Percentiles rank a stretch among this genome's conserved stretches.
Evolutionary conservation across 2,888 invertebrate species (phyloP).

Genomic region (Eulithis prunata): DNA sequence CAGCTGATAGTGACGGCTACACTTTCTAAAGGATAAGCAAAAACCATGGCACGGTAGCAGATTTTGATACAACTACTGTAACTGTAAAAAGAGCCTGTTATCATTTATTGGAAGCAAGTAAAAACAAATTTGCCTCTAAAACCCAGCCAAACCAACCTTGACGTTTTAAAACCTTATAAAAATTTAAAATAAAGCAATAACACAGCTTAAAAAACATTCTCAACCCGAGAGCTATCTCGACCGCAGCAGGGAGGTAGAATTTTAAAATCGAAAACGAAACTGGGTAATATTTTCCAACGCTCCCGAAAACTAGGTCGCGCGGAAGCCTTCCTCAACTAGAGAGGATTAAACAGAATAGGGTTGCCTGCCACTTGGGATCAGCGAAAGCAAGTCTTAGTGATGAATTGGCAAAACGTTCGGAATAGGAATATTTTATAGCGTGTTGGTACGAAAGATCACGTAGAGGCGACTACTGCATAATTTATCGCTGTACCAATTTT

Average conservation of each 20-base stretch:
- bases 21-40: slow-evolving; percentile 36
- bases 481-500: slow-evolving; percentile 15
- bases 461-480: slow-evolving; percentile 32
- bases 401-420: slow-evolving; percentile 37
- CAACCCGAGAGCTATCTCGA: slow-evolving; percentile 14
- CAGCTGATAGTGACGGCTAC: slow-evolving; percentile 36
- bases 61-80: slow-evolving; percentile 12
- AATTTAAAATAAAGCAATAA: slow-evolving; percentile 8
- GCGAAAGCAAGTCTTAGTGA: slow-evolving; percentile 23
- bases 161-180: neutral
- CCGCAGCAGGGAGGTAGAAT: slow-evolving; percentile 40
- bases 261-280: slow-evolving; percentile 35
- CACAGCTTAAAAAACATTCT: slow-evolving; percentile 8
- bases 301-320: slow-evolving; percentile 51
- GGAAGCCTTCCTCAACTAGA: slow-evolving; percentile 40
- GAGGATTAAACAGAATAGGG: slow-evolving; percentile 44
- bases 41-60: slow-evolving; percentile 11
- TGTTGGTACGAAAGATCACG: slow-evolving; percentile 25
- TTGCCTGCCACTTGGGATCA: slow-evolving; percentile 35
- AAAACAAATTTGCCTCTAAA: too few species aligned
- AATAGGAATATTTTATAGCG: slow-evolving; percentile 24
- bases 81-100: slow-evolving; percentile 5
- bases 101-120: neutral
- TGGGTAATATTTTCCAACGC: slow-evolving; percentile 50
- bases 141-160: too few species aligned